Percentiles rank a stretch among this genome's conserved stretches.
Conservation (phyloP, 2,113 vertebrate species). For the Lynx canadensis region DNA sequence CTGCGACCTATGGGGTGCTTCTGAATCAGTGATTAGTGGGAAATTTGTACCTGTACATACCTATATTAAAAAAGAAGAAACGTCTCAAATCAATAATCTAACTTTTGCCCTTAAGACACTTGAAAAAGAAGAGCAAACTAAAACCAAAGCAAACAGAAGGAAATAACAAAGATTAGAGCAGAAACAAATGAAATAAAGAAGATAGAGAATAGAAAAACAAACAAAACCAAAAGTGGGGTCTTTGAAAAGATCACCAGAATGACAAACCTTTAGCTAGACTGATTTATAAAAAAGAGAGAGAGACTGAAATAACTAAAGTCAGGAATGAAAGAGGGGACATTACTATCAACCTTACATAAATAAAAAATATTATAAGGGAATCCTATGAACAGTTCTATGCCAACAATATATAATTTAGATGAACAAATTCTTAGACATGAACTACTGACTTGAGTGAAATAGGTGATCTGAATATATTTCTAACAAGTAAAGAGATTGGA, state of each 20-base stretch:
- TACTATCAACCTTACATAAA: background rate
- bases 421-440: background rate
- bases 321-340: background rate
- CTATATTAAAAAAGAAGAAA: background rate
- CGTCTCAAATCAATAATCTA: background rate
- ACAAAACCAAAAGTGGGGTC: background rate
- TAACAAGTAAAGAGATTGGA: background rate
- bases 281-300: background rate
- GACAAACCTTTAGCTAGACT: background rate
- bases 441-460: background rate
- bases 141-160: background rate
- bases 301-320: background rate
- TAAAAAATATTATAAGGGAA: background rate
- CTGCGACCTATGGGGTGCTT: background rate
- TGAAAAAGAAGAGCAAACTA: background rate
- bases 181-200: background rate
- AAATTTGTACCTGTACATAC: background rate
- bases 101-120: background rate
- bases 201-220: background rate
- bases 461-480: background rate
- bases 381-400: background rate
- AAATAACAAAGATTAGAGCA: background rate
- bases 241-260: background rate
- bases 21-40: background rate
- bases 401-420: background rate